A percentile compares a stretch with the other conserved stretches of the same genome.
Conservation (phyloP, 2,888 invertebrate species). For the Aspidiotus rigidus region DNA sequence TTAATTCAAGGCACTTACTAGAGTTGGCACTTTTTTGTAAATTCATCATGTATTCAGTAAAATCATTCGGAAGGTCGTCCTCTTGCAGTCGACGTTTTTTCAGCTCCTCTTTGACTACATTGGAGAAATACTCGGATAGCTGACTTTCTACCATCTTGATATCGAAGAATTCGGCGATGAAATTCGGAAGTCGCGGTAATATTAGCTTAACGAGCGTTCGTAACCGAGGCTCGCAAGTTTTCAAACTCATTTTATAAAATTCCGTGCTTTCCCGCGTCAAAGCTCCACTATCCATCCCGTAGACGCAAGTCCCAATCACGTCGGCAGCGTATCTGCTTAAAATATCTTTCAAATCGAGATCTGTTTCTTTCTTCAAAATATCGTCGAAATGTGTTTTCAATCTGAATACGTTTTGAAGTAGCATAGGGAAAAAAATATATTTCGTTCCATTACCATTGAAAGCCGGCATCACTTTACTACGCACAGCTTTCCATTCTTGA, state of each 20-base stretch:
- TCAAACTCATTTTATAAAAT: slow-evolving; percentile 24
- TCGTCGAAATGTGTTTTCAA: slow-evolving; percentile 11
- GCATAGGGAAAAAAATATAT: slow-evolving; percentile 2
- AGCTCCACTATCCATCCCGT: slow-evolving; percentile 43
- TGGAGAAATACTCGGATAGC: slow-evolving; percentile 17
- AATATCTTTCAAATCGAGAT: slow-evolving; percentile 22
- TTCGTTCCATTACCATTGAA: slow-evolving; percentile 5
- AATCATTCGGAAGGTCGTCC: slow-evolving; percentile 11
- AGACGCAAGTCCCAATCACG: slow-evolving; percentile 47
- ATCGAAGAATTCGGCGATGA: slow-evolving; percentile 21
- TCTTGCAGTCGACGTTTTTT: slow-evolving; percentile 1
- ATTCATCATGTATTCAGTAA: slow-evolving; percentile 12
- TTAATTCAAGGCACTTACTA: not conserved
- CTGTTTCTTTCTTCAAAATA: not conserved
- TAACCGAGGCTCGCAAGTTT: slow-evolving; percentile 21
- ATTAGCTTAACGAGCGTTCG: slow-evolving; percentile 24
- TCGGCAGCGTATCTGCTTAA: slow-evolving; percentile 44
- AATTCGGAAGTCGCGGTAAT: slow-evolving; percentile 17
- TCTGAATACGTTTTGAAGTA: slow-evolving; percentile 11
- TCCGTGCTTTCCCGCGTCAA: not conserved
- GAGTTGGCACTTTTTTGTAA: slow-evolving; percentile 8
- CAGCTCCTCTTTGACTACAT: slow-evolving; percentile 1
- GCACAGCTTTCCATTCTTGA: slow-evolving; percentile 10
- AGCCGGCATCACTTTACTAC: slow-evolving; percentile 17
- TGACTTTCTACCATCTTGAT: slow-evolving; percentile 14